Percentiles rank a stretch among this genome's conserved stretches.
phyloP scores from a whole-genome alignment of 2,113 vertebrate species.

The Tragelaphus imberbis region DNA sequence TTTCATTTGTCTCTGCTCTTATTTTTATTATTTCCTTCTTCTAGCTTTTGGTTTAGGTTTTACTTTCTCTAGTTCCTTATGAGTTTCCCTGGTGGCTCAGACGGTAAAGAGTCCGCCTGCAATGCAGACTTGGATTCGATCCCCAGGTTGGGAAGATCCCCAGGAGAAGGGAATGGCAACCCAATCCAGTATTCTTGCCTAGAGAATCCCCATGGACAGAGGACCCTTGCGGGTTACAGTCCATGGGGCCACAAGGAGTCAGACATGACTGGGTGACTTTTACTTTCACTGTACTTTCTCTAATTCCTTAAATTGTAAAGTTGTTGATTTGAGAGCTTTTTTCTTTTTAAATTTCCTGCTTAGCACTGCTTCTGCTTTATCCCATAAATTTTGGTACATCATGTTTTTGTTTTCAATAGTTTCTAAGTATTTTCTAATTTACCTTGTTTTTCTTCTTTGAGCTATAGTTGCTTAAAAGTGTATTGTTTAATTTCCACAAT shows the following conservation, averaged over 20 bases:
- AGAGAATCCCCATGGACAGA: not conserved
- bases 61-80: not conserved
- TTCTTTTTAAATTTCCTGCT: not conserved
- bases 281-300: not conserved
- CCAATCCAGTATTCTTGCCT: not conserved
- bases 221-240: not conserved
- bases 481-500: not conserved
- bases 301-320: not conserved
- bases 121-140: not conserved
- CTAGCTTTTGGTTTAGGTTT: not conserved
- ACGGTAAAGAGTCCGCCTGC: not conserved
- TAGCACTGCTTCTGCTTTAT: not conserved
- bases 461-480: not conserved
- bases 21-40: not conserved
- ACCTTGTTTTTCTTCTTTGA: not conserved
- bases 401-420: not conserved
- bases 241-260: fast-evolving
- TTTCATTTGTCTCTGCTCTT: not conserved
- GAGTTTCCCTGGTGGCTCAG: not conserved
- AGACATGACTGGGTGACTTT: not conserved
- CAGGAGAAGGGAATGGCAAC: not conserved
- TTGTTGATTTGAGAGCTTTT: not conserved
- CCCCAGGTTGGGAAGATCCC: not conserved
- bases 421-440: not conserved
- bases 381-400: not conserved